These are phyloP conservation scores for Gallinago paraguaiae DNA, from an alignment of 2,113 vertebrate genomes.

Conservation along the genomic window DNA sequence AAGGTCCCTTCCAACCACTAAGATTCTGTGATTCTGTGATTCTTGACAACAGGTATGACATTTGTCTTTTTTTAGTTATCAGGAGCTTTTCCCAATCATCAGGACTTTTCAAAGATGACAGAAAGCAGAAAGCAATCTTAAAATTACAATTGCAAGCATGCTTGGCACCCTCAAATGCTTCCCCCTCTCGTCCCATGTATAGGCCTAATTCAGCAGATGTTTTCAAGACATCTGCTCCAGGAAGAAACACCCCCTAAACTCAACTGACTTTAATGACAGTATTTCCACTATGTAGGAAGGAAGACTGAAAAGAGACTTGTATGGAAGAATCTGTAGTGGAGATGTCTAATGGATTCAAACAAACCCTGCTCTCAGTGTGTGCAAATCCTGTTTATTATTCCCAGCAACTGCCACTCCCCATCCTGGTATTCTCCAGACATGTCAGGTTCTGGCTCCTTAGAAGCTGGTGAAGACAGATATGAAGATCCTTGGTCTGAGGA, in stretches of 20 bases:
- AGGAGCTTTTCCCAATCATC: not conserved
- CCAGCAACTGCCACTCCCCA: not conserved
- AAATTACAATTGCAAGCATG: not conserved
- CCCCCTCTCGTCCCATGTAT: not conserved
- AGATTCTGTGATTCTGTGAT: too few relatives aligned
- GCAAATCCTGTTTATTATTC: not conserved
- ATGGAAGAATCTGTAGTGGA: not conserved
- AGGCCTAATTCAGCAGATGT: not conserved
- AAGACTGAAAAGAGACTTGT: not conserved
- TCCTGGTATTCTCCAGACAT: not conserved
- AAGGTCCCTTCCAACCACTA: too few relatives aligned
- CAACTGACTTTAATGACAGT: not conserved
- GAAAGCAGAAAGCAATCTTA: not conserved
- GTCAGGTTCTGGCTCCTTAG: not conserved
- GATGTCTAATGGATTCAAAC: not conserved
- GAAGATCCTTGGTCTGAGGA: not conserved
- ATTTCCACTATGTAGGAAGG: not conserved
- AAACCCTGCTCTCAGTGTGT: not conserved
- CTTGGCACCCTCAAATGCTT: not conserved
- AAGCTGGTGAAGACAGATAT: not conserved
- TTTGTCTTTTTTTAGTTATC: not conserved
- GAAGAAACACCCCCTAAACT: not conserved
- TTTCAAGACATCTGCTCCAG: not conserved
- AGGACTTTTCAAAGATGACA: not conserved
- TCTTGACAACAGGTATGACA: not conserved